Conservation (phyloP, 1,140 invertebrate species). For the Asobara japonica region DNA sequence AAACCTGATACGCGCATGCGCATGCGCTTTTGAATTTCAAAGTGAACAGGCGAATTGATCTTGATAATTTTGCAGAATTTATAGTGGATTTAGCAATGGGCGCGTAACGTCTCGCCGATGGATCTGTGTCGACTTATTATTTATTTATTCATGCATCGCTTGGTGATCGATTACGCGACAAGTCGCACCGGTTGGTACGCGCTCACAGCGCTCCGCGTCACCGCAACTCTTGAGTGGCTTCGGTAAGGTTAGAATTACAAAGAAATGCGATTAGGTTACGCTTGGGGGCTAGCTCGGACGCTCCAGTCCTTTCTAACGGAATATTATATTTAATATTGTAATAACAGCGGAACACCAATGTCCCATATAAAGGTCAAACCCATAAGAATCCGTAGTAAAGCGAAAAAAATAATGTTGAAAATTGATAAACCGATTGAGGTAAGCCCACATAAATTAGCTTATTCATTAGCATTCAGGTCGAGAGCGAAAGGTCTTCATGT, state of each 20-base stretch:
- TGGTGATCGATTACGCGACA: constrained; percentile 22
- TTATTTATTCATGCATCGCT: constrained; percentile 11
- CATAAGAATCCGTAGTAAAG: no score
- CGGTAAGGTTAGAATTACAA: constrained; percentile 56
- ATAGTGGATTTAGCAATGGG: constrained; percentile 2
- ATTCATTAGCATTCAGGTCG: no score
- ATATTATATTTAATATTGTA: background rate
- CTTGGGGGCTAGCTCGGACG: constrained; percentile 20
- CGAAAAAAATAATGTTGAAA: no score
- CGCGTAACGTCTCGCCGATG: background rate
- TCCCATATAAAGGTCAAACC: no score
- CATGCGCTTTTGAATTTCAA: constrained; percentile 17
- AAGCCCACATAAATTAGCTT: no score
- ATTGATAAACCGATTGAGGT: no score
- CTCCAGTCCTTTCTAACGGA: background rate
- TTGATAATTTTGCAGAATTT: background rate
- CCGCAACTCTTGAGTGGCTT: constrained; percentile 48
- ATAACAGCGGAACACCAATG: background rate
- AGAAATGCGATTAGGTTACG: constrained; percentile 56
- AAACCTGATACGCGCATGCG: background rate
- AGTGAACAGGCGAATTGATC: background rate
- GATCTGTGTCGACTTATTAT: constrained; percentile 19
- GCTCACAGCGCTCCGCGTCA: background rate
- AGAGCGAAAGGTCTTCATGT: no score
- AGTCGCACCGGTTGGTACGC: background rate